Conservation (phyloP, 2,888 invertebrate species). For the Phyto melanocephala region DNA sequence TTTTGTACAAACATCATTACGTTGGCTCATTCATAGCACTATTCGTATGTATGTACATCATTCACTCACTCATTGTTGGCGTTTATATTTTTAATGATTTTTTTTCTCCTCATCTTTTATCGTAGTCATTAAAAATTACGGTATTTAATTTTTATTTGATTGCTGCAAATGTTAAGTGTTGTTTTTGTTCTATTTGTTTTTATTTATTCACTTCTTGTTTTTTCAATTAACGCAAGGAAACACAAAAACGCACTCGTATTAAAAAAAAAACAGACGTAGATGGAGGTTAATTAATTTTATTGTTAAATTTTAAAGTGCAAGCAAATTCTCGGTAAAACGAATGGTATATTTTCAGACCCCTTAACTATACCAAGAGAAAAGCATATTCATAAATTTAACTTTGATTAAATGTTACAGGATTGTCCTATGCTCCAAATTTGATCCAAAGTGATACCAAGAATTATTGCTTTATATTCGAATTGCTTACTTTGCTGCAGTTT, state of each 20-base stretch:
- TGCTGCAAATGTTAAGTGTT: conserved; percentile 50
- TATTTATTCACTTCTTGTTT: not conserved
- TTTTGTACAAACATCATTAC: too few species aligned
- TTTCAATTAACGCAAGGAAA: conserved; percentile 20
- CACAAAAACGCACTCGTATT: not conserved
- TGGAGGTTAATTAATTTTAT: conserved; percentile 39
- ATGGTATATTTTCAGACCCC: too few species aligned
- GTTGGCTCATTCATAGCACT: too few species aligned
- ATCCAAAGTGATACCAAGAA: too few species aligned
- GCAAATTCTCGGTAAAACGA: too few species aligned
- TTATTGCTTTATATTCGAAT: too few species aligned
- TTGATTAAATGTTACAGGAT: too few species aligned
- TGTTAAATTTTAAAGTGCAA: not conserved
- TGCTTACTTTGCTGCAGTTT: too few species aligned
- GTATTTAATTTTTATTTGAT: conserved; percentile 53
- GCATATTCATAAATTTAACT: too few species aligned
- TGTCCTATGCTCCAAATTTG: too few species aligned
- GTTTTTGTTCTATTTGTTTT: conserved; percentile 29
- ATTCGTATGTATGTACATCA: too few species aligned
- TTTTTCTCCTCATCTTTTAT: conserved; percentile 7
- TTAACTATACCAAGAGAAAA: too few species aligned
- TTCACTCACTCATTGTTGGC: not conserved
- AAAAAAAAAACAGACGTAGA: not conserved
- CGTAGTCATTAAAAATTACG: conserved; percentile 48
- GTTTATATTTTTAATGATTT: not conserved